Conservation (phyloP, 2,797 vertebrate genomes). For the Moxostoma hubbsi region DNA sequence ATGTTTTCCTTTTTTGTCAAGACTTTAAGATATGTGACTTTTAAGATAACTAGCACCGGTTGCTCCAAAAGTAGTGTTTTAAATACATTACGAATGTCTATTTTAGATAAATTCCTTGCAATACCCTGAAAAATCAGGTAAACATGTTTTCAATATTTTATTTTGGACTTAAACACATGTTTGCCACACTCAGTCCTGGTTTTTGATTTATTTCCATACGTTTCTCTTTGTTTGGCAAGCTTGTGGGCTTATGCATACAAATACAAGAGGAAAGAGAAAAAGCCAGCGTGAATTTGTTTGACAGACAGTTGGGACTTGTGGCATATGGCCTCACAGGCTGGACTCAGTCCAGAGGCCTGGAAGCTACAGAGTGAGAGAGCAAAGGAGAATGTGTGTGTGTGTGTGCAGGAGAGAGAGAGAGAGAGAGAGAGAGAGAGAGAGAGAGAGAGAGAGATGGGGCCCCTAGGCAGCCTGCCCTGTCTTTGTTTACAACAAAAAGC, state of each 20-base stretch:
- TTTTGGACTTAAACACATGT: conserved; percentile 41
- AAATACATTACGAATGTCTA: too few species aligned
- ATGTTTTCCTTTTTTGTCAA: too few species aligned
- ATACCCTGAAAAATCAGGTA: too few species aligned
- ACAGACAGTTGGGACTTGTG: conserved; percentile 63
- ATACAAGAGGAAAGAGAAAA: conserved; percentile 56
- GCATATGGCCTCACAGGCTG: conserved; percentile 52
- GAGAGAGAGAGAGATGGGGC: conserved; percentile 57
- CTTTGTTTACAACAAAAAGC: conserved; percentile 87
- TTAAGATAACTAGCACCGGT: too few species aligned
- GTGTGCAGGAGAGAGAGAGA: conserved; percentile 12
- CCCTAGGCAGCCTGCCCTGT: conserved; percentile 80
- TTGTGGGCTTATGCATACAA: conserved; percentile 69
- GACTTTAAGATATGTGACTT: too few species aligned
- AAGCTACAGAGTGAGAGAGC: conserved; percentile 36
- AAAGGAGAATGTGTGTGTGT: background rate
- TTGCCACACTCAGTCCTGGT: conserved; percentile 59
- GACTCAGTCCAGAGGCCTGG: conserved; percentile 52
- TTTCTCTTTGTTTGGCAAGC: conserved; percentile 69
- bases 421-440: conserved; percentile 54
- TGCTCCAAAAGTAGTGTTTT: too few species aligned
- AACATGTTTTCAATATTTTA: background rate
- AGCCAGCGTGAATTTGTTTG: conserved; percentile 71
- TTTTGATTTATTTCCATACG: conserved; percentile 58
- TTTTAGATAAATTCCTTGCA: too few species aligned